phyloP scores from a whole-genome alignment of 2,888 invertebrate species.

The Tenodera sinensis region DNA sequence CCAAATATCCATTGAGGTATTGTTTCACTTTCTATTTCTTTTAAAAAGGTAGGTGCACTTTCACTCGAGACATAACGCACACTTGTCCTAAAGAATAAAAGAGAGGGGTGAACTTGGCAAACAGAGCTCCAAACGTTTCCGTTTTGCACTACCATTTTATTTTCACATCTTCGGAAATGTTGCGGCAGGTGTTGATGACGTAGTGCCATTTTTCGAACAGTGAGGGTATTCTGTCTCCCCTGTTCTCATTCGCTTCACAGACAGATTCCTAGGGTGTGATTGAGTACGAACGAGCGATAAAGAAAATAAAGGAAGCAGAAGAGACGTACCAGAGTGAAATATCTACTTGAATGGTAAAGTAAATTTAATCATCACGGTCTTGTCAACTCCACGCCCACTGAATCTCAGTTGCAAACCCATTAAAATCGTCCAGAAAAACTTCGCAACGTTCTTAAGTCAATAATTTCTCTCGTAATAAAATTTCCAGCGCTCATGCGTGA shows the following conservation, averaged over 20 bases:
- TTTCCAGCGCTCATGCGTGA: neutral
- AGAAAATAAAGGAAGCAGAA: neutral
- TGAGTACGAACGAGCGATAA: neutral
- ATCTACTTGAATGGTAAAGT: neutral
- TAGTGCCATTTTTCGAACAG: neutral
- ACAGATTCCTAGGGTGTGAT: neutral
- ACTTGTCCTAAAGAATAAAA: no score
- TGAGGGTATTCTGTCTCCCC: neutral
- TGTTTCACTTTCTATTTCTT: no score
- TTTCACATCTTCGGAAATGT: neutral
- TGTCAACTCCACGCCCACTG: neutral
- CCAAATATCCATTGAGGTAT: no score
- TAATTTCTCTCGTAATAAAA: neutral
- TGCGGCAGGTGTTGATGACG: conserved; percentile 8
- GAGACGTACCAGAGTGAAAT: neutral
- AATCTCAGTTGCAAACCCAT: neutral
- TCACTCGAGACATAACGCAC: no score
- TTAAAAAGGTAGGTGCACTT: no score
- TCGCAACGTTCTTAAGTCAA: neutral
- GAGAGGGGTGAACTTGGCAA: neutral
- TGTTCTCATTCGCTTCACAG: neutral
- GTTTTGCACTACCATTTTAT: neutral
- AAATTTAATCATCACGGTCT: neutral
- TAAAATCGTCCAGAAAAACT: neutral
- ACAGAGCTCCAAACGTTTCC: neutral